Base-by-base conservation (phyloP, 30 jellyfish, hydroid and myxozoan genomes). In the Nemopilema nomurai region DNA sequence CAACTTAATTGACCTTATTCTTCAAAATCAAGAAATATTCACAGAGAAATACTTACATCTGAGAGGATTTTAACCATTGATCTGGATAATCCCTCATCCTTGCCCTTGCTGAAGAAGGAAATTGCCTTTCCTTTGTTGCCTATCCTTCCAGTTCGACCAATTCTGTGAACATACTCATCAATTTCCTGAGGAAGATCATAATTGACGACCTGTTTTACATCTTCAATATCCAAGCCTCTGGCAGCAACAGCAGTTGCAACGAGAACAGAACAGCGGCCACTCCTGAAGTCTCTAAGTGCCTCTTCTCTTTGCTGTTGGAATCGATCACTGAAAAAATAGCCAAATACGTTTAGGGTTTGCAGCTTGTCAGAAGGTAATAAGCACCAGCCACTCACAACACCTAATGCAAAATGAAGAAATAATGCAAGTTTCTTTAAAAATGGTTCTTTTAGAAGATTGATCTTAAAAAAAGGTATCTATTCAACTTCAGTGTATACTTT, bases 241-340 rank as follows among this genome's bases (percentile, higher is more conserved):
- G 99, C 99, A 21, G 99, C 99, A 18, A 96, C 99, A 16, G 97
- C 96, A 4, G 99, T 96, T 20, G 99, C 99, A n/a, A 96, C 89
- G 6, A 96, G 86, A 41, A 96, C 88, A 1, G 97, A 91, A 22
- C 96, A 93, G 22, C 89, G 77, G 70, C 99, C 97, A 49, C 89
- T 74, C 32, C 89, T 83, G 90, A 96, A 96, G 51, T 88, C 97
- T 29, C 97, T 50, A 71, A 96, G 69, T 19, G 99, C 99, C 76
- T 96, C 98, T 70, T 96, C 99, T 30, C 99, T 88, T n/a, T 96
- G 99, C 69, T 96, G 96, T 79, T 96, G 99, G 51, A 87, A 84
- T 67, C 99, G 98, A 73, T 96, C 99, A 41, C 99, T 94, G 63
- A 28, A 25, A 1, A 18, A n/a, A 71, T 21, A 29, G 67, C 13